Evolutionary conservation across 1,140 invertebrate species (phyloP), one percentile per base, ranked within the genome.

Genomic region (Nasonia vitripennis): DNA sequence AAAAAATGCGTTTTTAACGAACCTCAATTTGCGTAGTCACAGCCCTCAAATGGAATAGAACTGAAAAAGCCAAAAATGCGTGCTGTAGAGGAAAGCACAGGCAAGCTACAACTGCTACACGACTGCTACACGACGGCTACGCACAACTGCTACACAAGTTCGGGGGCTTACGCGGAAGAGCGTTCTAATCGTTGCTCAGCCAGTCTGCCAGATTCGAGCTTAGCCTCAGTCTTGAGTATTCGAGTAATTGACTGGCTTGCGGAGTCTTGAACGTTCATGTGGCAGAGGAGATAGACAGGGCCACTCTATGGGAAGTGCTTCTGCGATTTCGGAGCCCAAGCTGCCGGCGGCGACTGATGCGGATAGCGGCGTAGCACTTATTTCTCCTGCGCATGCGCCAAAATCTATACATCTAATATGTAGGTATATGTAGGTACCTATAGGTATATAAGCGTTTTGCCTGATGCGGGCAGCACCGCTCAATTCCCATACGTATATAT

Each of bases 61-160:
- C 41, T 73, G n/a, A 73, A 51, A 71, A 71, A 51, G 37, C 27
- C 23, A 55, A 31, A 62, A 73, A 73, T 81, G 12, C 79, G 41
- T 51, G 45, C 41, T 70, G 23, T 31, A 17, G 27, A 73, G 23
- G n/a, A 20, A 81, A 23, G n/a, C 41, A 23, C 20, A 37, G 23
- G 17, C 23, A 31, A 71, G 68, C 31, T 31, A 71, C 68, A 34
- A 71, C 68, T 71, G 31, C 68, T 27, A 34, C 31, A 71, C 68
- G 68, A 27, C 68, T 62, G 12, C 34, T 41, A 34, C 2, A 27
- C 51, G 11, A 55, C 51, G 4, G 51, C 51, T 55, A 55, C 48
- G 14, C 34, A 71, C 68, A 34, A 71, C 68, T 71, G 31, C 68
- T 27, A 34, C 31, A 71, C 51, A 7, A 48, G n/a, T 48, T 48